Conservation (phyloP, 2,888 invertebrate species). For the Suillia variegata region DNA sequence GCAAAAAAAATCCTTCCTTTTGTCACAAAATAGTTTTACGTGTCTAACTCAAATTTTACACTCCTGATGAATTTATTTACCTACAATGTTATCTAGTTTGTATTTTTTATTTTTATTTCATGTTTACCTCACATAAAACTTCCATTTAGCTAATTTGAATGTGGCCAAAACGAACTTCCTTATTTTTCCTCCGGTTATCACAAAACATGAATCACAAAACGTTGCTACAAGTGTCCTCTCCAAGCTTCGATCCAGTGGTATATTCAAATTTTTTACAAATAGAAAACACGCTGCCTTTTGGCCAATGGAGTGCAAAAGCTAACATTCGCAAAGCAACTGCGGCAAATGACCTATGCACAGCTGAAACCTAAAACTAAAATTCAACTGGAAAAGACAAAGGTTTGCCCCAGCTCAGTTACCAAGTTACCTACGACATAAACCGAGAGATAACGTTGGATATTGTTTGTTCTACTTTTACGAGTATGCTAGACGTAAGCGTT, state of each 20-base stretch:
- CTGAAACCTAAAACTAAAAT: neutral
- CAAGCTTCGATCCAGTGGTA: no score
- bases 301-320: neutral
- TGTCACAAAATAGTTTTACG: no score
- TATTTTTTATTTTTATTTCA: no score
- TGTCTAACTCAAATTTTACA: no score
- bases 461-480: neutral
- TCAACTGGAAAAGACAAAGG: neutral
- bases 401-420: neutral
- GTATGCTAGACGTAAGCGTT: neutral
- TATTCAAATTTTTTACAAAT: no score
- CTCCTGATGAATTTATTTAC: no score
- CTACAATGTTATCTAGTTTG: no score
- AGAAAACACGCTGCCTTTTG: neutral
- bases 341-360: neutral
- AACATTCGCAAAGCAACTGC: no score
- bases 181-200: no score
- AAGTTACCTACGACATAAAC: neutral
- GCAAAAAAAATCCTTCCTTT: no score
- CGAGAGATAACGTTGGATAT: neutral
- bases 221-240: no score
- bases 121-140: neutral
- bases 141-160: constrained; percentile 15
- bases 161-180: neutral
- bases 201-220: constrained; percentile 16